phyloP scores from a whole-genome alignment of 2,797 vertebrate genomes.

The Numenius phaeopus region DNA sequence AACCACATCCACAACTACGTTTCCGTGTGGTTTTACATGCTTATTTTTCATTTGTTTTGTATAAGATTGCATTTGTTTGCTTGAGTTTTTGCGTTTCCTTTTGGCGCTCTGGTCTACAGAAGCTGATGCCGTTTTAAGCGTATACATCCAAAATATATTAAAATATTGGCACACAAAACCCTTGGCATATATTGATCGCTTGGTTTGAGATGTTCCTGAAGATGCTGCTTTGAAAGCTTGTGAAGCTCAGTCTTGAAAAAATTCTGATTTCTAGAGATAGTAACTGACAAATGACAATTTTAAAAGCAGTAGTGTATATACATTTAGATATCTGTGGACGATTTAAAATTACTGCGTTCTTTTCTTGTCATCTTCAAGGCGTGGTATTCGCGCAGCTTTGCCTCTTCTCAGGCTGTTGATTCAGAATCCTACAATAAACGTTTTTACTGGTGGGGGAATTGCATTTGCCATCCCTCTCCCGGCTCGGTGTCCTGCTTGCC shows the following conservation, averaged over 20 bases:
- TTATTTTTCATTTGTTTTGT: not conserved
- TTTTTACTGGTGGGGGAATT: not conserved
- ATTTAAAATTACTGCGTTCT: not conserved
- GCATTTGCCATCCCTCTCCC: not conserved
- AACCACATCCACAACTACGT: not conserved
- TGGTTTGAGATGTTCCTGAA: not conserved
- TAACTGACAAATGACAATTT: not conserved
- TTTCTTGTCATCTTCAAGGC: not conserved
- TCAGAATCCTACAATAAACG: not conserved
- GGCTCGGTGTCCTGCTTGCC: not conserved
- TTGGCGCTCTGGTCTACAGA: not conserved
- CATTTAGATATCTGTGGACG: not conserved
- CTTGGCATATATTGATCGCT: not conserved
- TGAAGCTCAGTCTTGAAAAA: not conserved
- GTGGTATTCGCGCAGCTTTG: not conserved
- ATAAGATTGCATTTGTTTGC: not conserved
- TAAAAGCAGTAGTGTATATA: not conserved
- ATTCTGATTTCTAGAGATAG: not conserved
- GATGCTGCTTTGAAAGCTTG: not conserved
- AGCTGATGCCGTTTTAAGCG: not conserved
- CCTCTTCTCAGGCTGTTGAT: not conserved
- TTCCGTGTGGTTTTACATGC: conserved; percentile 13
- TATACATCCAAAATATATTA: not conserved
- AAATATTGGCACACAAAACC: not conserved
- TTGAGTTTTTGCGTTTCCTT: not conserved